Base-by-base conservation (phyloP, 2,113 vertebrate species). In the Elaphurus davidianus region DNA sequence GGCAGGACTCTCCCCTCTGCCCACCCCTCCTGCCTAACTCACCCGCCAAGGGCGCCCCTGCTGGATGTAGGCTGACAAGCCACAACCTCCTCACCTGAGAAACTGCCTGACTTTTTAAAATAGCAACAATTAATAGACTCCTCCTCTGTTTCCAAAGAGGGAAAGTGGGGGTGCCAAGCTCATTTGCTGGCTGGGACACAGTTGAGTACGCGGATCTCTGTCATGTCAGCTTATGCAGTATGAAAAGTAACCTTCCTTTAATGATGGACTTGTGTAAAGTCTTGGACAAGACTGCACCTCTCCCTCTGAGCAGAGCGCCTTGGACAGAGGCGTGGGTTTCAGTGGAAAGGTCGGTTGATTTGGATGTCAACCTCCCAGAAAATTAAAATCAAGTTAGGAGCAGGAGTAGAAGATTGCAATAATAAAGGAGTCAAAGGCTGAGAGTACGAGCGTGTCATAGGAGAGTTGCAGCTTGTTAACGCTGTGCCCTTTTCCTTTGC, bases 101-200 rank as follows among this genome's bases (percentile, higher is more conserved):
- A 98, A 95, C 84, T 96, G 98, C 98, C 90, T 98, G 97, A 98
- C 98, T 98, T 98, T 71, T 23, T 36, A 98, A 98, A 98, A 98
- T 98, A 98, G 90, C 91, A 89, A 97, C 87, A 86, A 87, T 97
- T 95, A 97, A 60, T 96, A 98, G 96, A 98, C 60, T 97, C 97
- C 98, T 94, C 55, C 40, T 97, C 2, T 90, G 94, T 98, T 99
- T 89, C 64, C 96, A 92, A 97, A 98, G 81, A 94, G 59, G 62
- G 96, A 94, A 87, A 71, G 79, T 94, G 91, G 81, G 91, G 92
- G 45, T 94, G 93, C 94, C 47, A 91, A 55, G 88, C 60, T 82
- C 62, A 50, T 93, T 97, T 97, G 78, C 57, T 96, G 74, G 87
- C 62, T 96, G 93, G 57, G 47, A 57, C 81, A 92, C 85, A 95